Base-by-base conservation (phyloP, 37 sponge, comb jelly and placozoan species). In the Halichondria panicea region DNA sequence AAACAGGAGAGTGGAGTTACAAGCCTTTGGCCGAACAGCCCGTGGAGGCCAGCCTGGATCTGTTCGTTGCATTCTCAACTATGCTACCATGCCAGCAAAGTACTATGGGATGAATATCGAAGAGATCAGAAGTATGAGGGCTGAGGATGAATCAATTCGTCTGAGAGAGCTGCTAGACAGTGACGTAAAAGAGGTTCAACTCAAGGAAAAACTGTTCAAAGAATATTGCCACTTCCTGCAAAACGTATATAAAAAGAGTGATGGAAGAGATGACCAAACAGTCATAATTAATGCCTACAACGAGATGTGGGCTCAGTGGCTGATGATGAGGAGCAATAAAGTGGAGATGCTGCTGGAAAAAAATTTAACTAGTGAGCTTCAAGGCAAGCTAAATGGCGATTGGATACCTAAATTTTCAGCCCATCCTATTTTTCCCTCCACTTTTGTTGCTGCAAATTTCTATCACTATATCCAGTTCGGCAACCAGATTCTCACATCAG, bases 11-110 rank as follows among this genome's bases (percentile, higher is more conserved):
- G 76, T 75, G 24, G 76, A 75, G 64, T 19, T 40, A 46, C 76
- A 75, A 61, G 76, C 76, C 28, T 75, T 75, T 75, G 76, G 76
- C 18, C 63, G 76, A 40, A 60, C 76, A 11, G 76, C 76, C 22
- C 63, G 76, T 9, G 41, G 41, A 13, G 76, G 76, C 25, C 41
- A 61, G 3, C 76, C 76, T 33, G 25, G 28, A 39, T n/a, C 41
- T 75, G 35, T 3, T 5, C 32, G 31, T 5, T 24, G 34, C 35
- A 22, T 75, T 44, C 31, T 13, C 57, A 18, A 34, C 32, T 11
- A 9, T 27, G 9, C 41, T 19, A n/a, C 68, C 9, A 15, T 67
- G 19, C 43, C 68, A 9, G 12, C 43, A 35, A 11, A 36, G 8
- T 67, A 40, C 11, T 9, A 34, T 35, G 68, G 68, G 9, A 9